Evolutionary conservation across 2,113 vertebrate genomes (phyloP).

Genomic region (Tachysurus vachellii): DNA sequence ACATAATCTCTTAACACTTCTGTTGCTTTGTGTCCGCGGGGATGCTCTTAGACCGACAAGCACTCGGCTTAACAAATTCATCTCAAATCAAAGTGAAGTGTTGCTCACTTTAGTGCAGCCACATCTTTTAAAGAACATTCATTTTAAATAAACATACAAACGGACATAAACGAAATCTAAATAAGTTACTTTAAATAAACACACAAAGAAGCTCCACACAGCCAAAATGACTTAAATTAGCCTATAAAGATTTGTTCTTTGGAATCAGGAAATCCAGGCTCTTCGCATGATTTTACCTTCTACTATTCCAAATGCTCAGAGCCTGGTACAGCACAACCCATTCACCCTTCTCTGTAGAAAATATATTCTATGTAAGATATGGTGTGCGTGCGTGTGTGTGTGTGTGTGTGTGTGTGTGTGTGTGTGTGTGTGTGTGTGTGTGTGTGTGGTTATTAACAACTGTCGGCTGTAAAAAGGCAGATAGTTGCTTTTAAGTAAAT

Average conservation of each 20-base stretch:
- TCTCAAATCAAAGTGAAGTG: slow-evolving; percentile 59
- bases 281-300: slow-evolving; percentile 39
- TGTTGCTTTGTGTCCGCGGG: slow-evolving; percentile 34
- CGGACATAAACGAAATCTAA: slow-evolving; percentile 63
- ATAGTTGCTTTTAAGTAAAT: slow-evolving; percentile 16
- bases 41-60: slow-evolving; percentile 14
- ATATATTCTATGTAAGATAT: slow-evolving; percentile 26
- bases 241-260: slow-evolving; percentile 46
- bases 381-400: too few relatives aligned
- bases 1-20: slow-evolving; percentile 67
- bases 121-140: slow-evolving; percentile 68
- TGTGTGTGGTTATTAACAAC: not conserved
- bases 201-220: slow-evolving; percentile 66
- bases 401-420: not conserved
- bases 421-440: not conserved
- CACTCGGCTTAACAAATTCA: slow-evolving; percentile 36
- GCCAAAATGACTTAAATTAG: slow-evolving; percentile 39
- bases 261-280: slow-evolving; percentile 48
- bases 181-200: slow-evolving; percentile 82
- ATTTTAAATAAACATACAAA: slow-evolving; percentile 71
- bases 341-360: slow-evolving; percentile 15
- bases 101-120: slow-evolving; percentile 55
- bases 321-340: slow-evolving; percentile 28
- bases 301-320: slow-evolving; percentile 27
- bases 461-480: not conserved